Evolutionary conservation across 2,797 vertebrate genomes (phyloP).

Genomic region (Graptemys geographica): DNA sequence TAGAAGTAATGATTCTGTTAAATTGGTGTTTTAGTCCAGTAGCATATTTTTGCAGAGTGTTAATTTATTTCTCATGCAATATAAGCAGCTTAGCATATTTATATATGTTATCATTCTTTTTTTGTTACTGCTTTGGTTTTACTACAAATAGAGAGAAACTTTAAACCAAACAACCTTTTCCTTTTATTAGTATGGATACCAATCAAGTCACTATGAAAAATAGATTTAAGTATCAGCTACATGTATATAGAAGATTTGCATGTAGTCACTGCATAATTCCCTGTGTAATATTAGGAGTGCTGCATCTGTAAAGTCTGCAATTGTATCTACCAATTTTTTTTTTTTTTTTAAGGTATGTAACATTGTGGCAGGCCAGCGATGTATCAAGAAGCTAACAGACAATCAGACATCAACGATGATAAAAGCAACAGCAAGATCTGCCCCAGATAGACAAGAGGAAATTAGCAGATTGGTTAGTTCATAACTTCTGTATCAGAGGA

Average conservation of each 20-base stretch:
- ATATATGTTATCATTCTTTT: accelerated
- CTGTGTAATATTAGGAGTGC: neutral
- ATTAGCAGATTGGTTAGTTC: slow-evolving; percentile 96
- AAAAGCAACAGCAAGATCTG: slow-evolving; percentile 97
- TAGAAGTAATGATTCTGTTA: slow-evolving; percentile 89
- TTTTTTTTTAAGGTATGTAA: slow-evolving; percentile 91
- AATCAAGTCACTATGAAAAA: neutral
- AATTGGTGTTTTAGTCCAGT: neutral
- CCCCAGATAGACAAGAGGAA: slow-evolving; percentile 97
- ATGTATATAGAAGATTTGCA: neutral
- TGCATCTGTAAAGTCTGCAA: neutral
- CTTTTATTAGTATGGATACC: neutral
- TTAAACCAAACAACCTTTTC: neutral
- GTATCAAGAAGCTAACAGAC: slow-evolving; percentile 99
- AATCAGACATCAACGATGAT: slow-evolving; percentile 99
- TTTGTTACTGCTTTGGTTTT: neutral
- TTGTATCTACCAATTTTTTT: neutral
- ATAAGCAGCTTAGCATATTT: neutral
- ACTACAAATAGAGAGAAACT: neutral
- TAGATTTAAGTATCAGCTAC: neutral
- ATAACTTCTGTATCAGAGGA: neutral
- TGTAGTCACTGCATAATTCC: accelerated
- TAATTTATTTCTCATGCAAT: accelerated
- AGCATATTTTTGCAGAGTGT: accelerated
- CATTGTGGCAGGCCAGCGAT: slow-evolving; percentile 97